Evolutionary conservation across 2,797 vertebrate genomes (phyloP).

Genomic region (Nyctalus aviator): DNA sequence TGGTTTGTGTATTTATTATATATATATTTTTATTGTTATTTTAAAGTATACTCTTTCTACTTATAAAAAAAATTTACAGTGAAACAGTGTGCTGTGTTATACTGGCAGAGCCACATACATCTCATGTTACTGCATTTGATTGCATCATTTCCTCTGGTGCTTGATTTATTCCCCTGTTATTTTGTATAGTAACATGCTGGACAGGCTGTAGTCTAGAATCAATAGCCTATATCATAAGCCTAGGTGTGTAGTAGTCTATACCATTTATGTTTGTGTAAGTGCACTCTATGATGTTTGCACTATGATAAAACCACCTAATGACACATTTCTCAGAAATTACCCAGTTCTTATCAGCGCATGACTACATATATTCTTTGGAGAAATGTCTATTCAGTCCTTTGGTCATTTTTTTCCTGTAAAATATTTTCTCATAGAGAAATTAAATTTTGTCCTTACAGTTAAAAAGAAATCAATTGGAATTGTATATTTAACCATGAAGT

Average conservation of each 20-base stretch:
- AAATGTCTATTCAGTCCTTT: background rate
- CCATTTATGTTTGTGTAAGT: background rate
- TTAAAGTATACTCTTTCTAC: background rate
- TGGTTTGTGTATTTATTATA: background rate
- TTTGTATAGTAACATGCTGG: background rate
- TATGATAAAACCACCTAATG: background rate
- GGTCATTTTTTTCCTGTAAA: background rate
- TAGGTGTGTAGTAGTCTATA: background rate
- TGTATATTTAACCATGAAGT: background rate
- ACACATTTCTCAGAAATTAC: background rate
- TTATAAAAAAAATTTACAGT: background rate
- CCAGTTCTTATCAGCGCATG: background rate
- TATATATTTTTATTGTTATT: background rate
- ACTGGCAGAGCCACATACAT: background rate
- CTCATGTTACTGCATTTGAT: background rate
- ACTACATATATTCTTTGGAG: background rate
- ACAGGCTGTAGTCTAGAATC: background rate
- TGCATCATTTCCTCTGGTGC: background rate
- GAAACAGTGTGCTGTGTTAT: background rate
- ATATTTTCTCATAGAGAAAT: slow-evolving; percentile 46
- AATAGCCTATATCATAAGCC: background rate
- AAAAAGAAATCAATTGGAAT: slow-evolving; percentile 31
- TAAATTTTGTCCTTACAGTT: slow-evolving; percentile 8
- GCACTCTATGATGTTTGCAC: background rate
- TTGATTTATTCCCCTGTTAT: background rate